Percentiles rank a stretch among this genome's conserved stretches.
These are phyloP conservation scores for Drosophila algonquin DNA, from an alignment of 2,888 invertebrate genomes.

Conservation along the genomic window DNA sequence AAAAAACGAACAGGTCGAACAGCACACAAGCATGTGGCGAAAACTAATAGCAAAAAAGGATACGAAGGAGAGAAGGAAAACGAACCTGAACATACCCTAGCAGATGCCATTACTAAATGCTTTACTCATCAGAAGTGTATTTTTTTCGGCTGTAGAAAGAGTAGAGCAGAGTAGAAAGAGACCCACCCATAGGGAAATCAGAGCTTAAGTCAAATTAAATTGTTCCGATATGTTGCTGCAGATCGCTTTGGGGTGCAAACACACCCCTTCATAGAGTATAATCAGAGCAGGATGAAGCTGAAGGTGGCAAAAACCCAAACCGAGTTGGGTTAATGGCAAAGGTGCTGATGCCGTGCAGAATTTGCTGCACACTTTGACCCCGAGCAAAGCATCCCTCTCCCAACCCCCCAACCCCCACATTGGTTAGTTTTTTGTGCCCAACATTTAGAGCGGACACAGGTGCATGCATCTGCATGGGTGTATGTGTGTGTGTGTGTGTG, in stretches of 20 bases:
- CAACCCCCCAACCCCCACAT: neutral
- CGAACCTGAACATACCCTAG: too few relatives aligned
- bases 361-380: slow-evolving; percentile 50
- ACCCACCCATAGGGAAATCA: too few relatives aligned
- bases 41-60: slow-evolving; percentile 59
- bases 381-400: slow-evolving; percentile 31
- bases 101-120: too few relatives aligned
- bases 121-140: too few relatives aligned
- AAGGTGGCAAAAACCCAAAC: slow-evolving; percentile 40
- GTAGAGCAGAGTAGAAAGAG: too few relatives aligned
- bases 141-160: too few relatives aligned
- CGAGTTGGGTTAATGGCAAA: slow-evolving; percentile 73
- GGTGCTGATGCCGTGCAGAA: slow-evolving; percentile 65
- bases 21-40: slow-evolving; percentile 53
- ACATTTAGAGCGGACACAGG: slow-evolving; percentile 50
- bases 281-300: slow-evolving; percentile 14
- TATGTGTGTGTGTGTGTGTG: neutral
- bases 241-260: too few relatives aligned
- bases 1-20: slow-evolving; percentile 31
- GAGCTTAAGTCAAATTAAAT: too few relatives aligned
- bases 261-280: neutral
- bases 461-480: slow-evolving; percentile 8
- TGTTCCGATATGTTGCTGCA: too few relatives aligned
- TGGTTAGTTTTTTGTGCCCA: slow-evolving; percentile 36
- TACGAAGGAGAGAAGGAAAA: too few relatives aligned